A percentile compares a stretch with the other conserved stretches of the same genome.
phyloP scores from a whole-genome alignment of 2,113 vertebrate genomes.

The Semnornis frantzii region DNA sequence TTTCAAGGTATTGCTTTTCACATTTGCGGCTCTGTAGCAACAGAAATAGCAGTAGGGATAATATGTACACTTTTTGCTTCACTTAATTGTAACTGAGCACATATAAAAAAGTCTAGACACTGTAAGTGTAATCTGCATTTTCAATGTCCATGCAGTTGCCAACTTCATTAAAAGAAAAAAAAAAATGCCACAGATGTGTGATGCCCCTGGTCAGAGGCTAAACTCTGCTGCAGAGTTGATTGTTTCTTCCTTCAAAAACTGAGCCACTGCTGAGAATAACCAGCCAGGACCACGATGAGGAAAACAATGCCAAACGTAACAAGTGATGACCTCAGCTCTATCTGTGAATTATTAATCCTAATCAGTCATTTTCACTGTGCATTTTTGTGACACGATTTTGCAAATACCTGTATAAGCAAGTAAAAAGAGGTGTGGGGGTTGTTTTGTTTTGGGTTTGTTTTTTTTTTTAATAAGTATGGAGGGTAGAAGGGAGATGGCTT shows the following conservation, averaged over 20 bases:
- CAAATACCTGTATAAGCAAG: slow-evolving; percentile 52
- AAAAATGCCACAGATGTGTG: slow-evolving; percentile 81
- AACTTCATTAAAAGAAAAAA: slow-evolving; percentile 60
- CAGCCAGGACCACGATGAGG: slow-evolving; percentile 66
- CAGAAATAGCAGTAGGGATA: slow-evolving; percentile 80
- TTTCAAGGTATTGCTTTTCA: slow-evolving; percentile 82
- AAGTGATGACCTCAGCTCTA: slow-evolving; percentile 69
- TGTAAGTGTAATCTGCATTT: slow-evolving; percentile 81
- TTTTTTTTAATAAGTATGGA: background rate
- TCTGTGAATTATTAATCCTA: slow-evolving; percentile 63
- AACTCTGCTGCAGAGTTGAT: slow-evolving; percentile 73
- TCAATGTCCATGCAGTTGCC: slow-evolving; percentile 79
- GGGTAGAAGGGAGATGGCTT: background rate
- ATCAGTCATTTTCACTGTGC: slow-evolving; percentile 77
- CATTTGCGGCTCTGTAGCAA: slow-evolving; percentile 80
- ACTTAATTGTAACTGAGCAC: slow-evolving; percentile 83
- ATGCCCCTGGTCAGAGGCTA: slow-evolving; percentile 75
- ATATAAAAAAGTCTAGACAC: slow-evolving; percentile 84
- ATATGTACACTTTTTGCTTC: slow-evolving; percentile 81
- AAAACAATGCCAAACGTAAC: slow-evolving; percentile 71
- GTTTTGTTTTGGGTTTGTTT: background rate
- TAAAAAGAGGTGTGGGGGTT: slow-evolving; percentile 41
- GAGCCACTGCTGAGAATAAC: slow-evolving; percentile 73
- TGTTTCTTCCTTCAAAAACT: slow-evolving; percentile 54
- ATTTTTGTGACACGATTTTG: slow-evolving; percentile 66